phyloP scores from a whole-genome alignment of 2,888 invertebrate species.

The Noctuana brunneofusca region DNA sequence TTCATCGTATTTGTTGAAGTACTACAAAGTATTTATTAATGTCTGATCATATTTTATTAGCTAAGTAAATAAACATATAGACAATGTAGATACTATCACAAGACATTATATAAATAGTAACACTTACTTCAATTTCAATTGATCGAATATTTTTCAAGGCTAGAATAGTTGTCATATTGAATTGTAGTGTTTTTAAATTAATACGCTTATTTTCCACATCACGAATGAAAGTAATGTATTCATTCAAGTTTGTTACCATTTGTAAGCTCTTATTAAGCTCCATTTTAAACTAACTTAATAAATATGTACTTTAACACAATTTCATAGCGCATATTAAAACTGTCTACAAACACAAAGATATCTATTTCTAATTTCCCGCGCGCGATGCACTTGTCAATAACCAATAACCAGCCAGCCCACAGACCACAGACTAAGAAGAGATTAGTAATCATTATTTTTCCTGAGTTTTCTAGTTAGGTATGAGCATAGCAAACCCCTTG shows the following conservation, averaged over 20 bases:
- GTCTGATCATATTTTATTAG: too few species aligned
- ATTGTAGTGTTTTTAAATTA: conserved; percentile 47
- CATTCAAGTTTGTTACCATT: conserved; percentile 52
- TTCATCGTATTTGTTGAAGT: conserved; percentile 60
- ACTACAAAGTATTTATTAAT: conserved; percentile 56
- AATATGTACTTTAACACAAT: background rate
- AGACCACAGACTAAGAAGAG: background rate
- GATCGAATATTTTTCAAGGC: conserved; percentile 60
- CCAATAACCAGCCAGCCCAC: background rate
- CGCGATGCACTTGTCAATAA: background rate
- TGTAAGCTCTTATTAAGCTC: conserved; percentile 54
- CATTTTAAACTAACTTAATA: conserved; percentile 48
- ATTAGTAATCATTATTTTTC: too few species aligned
- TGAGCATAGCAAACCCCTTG: too few species aligned
- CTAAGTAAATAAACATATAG: background rate
- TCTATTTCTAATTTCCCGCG: background rate
- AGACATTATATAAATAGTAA: background rate
- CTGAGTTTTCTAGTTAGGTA: too few species aligned
- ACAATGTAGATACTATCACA: background rate
- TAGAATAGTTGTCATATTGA: conserved; percentile 60
- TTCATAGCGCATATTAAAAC: background rate
- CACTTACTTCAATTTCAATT: conserved; percentile 63
- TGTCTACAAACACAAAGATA: background rate
- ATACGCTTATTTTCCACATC: conserved; percentile 46
- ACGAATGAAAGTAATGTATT: conserved; percentile 56